Base-by-base conservation (phyloP, 23 tunicate genomes). In the Ciona savignyi region DNA sequence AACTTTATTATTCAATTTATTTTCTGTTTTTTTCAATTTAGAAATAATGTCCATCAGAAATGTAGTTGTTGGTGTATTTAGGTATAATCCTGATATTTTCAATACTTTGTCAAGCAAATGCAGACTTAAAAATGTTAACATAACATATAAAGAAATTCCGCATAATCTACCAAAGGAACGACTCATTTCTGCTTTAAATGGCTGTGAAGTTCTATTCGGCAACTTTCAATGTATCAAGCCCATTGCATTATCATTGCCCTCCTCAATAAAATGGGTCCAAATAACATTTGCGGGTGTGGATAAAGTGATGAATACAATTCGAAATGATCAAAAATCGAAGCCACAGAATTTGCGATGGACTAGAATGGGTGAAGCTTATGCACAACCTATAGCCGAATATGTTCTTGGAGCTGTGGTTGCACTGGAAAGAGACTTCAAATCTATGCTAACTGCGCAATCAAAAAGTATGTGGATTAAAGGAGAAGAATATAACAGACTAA, bases 181-280 rank as follows among this genome's bases (percentile, higher is more conserved):
- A 15, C 9, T 42, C 11, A 15, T 42, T 42, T 9, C 56, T 42
- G 9, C 56, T 42, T 9, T 42, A 6, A 15, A 42, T 42, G 56
- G 56, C 56, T 42, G 56, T 42, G 56, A 42, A 42, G 56, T 42
- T 42, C 15, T 42, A 15, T 42, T 42, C 15, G 56, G 56, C 9
- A 15, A 9, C 15, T 15, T 15, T 6, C 56, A 42, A 6, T 42
- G 9, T 42, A 42, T 42, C 15, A 9, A 42, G 9, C 56, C 56
- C 9, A 6, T 42, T 6, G 15, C 15, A 42, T 15, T 15, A 9
- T 15, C 9, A 15, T 15, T 42, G 56, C 56, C 56, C 56, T 6
- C 56, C 56, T 42, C 56, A 42, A 15, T 42, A 15, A 81, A 81
- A 35, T 81, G 86, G 86, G 63, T 81, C 29, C 86, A 81, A 64